Conservation (phyloP, 1,140 invertebrate species). For the Drosophila tani region DNA sequence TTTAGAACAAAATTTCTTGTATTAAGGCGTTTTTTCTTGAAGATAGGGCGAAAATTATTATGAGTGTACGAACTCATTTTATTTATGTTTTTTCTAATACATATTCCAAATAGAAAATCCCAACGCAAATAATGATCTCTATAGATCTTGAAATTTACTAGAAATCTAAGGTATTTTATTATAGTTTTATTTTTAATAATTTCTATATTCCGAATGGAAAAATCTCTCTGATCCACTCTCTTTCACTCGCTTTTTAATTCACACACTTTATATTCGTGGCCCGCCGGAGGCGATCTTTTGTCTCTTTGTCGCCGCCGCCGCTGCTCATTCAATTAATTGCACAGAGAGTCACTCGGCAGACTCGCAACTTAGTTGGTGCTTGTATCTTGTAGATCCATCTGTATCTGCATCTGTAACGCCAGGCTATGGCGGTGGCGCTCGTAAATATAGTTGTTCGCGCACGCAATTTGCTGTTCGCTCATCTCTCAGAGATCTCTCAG, state of each 20-base stretch:
- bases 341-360: constrained; percentile 1
- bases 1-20: too few species aligned
- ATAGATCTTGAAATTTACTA: too few species aligned
- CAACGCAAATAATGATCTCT: too few species aligned
- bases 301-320: constrained; percentile 22
- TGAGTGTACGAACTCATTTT: too few species aligned
- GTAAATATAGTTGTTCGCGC: constrained; percentile 66
- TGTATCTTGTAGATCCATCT: constrained; percentile 9
- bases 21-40: too few species aligned
- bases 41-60: too few species aligned
- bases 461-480: constrained; percentile 52
- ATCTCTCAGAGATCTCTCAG: background rate
- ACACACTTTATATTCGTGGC: constrained; percentile 9
- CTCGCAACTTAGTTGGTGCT: constrained; percentile 37
- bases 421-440: constrained; percentile 37
- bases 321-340: constrained; percentile 49
- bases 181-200: background rate
- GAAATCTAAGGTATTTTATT: too few species aligned
- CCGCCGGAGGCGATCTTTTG: constrained; percentile 27
- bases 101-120: too few species aligned
- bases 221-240: constrained; percentile 11
- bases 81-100: too few species aligned
- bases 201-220: background rate
- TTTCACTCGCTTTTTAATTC: constrained; percentile 17
- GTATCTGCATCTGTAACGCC: constrained; percentile 28